Base-by-base conservation (phyloP, 1,140 invertebrate species). In the Hetaerina americana region DNA sequence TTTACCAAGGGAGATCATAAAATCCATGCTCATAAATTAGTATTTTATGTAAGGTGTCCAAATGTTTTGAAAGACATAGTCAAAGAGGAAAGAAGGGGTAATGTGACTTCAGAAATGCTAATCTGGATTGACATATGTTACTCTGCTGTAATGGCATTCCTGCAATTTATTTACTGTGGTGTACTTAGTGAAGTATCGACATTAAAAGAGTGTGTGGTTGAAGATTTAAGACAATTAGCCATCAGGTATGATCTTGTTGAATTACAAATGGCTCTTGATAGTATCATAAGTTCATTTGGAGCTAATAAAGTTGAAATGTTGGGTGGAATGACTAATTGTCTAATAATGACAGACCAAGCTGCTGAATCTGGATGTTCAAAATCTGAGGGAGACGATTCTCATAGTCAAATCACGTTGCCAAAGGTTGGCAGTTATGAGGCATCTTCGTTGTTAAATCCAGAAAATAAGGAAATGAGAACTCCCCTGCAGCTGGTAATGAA, bases 81-180 rank as follows among this genome's bases (percentile, higher is more conserved):
- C 29, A 5, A 68, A 5, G 78, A 78, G 76, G 70, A 68, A 49
- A 75, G 31, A 26, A 74, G 74, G 71, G 70, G 72, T 24, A n/a
- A n/a, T n/a, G 27, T 57, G 24, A 75, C 78, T 12, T 78, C 77
- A 69, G 77, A 81, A 72, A 76, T 79, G 71, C 77, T 82, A 49
- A 72, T 15, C 68, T 83, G 79, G 79, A 27, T 29, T 18, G 73
- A 79, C 29, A 70, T 76, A 27, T 75, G 79, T 26, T 76, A 78
- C 71, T 71, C 73, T 22, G 72, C 77, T 49, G 81, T 80, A 15
- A 73, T 81, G 29, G 78, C 78, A 18, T 84, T 84, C 75, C 66
- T 84, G 3, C 78, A 80, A 76, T 84, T 80, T 73, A 71, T 84
- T 40, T 84, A 84, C 70, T 79, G 80, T 74, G 81, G 82, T 0